Conservation (phyloP, 2,797 vertebrate species). For the Hyperoplus lanceolatus region DNA sequence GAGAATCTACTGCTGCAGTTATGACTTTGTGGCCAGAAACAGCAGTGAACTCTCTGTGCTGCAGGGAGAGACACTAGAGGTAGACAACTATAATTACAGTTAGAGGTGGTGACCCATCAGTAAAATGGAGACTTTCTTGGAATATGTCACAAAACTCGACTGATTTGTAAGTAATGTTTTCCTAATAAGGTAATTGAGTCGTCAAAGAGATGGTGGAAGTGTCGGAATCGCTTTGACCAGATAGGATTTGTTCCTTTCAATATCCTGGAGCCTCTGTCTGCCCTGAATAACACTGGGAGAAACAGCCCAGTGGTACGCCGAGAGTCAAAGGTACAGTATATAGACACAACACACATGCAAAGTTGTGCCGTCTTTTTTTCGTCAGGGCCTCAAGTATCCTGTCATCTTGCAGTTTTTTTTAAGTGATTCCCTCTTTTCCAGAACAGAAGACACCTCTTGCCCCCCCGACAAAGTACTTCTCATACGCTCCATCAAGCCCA, state of each 20-base stretch:
- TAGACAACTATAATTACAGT: constrained; percentile 46
- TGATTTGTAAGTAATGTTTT: constrained; percentile 16
- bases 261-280: constrained; percentile 86
- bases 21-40: constrained; percentile 92
- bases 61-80: constrained; percentile 88
- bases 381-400: neutral
- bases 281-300: constrained; percentile 49
- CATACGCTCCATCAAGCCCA: constrained; percentile 61
- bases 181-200: constrained; percentile 86
- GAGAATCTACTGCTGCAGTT: constrained; percentile 83
- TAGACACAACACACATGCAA: neutral
- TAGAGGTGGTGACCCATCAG: neutral
- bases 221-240: constrained; percentile 86
- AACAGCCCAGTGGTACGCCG: constrained; percentile 49
- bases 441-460: constrained; percentile 63
- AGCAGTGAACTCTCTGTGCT: constrained; percentile 91
- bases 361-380: neutral
- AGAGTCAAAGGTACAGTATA: constrained; percentile 70
- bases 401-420: neutral
- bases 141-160: neutral
- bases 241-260: constrained; percentile 91
- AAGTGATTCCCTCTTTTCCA: constrained; percentile 24
- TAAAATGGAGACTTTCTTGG: neutral
- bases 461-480: constrained; percentile 59
- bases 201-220: constrained; percentile 92